These are phyloP conservation scores for Podarcis raffonei DNA, from an alignment of 2,113 vertebrate genomes.

Conservation along the genomic window DNA sequence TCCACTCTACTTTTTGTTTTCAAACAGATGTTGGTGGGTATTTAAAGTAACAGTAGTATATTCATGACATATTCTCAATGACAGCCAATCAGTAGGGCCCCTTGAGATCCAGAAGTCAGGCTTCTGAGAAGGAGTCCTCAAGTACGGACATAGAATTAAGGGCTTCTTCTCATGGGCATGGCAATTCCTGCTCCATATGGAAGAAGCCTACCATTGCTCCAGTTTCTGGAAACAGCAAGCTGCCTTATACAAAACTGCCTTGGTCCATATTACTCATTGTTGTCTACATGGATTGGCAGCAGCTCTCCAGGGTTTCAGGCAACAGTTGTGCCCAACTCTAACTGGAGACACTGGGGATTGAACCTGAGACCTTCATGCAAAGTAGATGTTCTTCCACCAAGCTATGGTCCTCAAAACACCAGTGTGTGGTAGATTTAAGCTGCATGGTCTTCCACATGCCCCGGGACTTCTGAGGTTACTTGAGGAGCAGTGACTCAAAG, in stretches of 20 bases:
- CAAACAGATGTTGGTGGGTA: background rate
- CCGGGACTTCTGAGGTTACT: background rate
- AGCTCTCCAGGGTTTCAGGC: too few species aligned
- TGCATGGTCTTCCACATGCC: background rate
- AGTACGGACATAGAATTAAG: background rate
- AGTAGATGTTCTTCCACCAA: too few species aligned
- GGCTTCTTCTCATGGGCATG: background rate
- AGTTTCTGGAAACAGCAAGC: background rate
- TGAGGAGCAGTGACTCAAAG: background rate
- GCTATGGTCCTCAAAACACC: too few species aligned
- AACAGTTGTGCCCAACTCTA: too few species aligned
- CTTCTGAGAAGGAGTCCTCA: background rate
- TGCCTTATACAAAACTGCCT: too few species aligned
- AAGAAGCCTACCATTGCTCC: background rate
- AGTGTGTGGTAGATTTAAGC: background rate
- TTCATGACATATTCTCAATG: too few species aligned
- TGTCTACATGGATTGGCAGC: too few species aligned
- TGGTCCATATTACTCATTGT: too few species aligned
- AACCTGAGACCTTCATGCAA: too few species aligned
- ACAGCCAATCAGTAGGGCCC: background rate
- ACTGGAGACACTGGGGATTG: too few species aligned
- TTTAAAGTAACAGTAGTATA: background rate
- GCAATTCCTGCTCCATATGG: background rate
- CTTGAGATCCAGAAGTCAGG: background rate
- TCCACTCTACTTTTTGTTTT: background rate